Percentiles rank a stretch among this genome's conserved stretches.
These are phyloP conservation scores for Drosophila birchii DNA, from an alignment of 2,888 invertebrate genomes.

Conservation along the genomic window DNA sequence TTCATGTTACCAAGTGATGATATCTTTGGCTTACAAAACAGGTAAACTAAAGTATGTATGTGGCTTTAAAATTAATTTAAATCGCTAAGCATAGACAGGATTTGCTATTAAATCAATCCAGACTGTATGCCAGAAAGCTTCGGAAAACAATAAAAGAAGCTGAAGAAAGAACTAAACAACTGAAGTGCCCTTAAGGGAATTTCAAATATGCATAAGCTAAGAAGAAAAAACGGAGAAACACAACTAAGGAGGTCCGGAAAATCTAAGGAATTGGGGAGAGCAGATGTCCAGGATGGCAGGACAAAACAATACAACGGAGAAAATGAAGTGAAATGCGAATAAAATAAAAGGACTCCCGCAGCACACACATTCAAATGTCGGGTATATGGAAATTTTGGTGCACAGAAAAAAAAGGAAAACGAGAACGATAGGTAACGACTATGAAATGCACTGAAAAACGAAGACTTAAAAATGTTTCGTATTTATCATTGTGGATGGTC, in stretches of 20 bases:
- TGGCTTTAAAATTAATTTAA: too few species aligned
- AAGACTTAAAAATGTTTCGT: not conserved
- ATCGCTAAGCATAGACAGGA: too few species aligned
- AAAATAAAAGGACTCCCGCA: conserved; percentile 68
- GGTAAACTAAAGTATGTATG: too few species aligned
- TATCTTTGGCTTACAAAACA: not conserved
- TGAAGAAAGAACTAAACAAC: conserved; percentile 53
- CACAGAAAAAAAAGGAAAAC: not conserved
- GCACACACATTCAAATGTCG: conserved; percentile 33
- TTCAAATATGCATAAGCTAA: conserved; percentile 76
- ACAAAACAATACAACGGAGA: conserved; percentile 51
- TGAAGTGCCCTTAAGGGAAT: conserved; percentile 79
- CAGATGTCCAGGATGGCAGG: conserved; percentile 29
- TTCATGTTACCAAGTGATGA: not conserved
- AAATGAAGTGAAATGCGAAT: conserved; percentile 73
- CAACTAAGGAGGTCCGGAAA: conserved; percentile 3
- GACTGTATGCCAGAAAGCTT: conserved; percentile 45
- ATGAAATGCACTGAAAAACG: not conserved
- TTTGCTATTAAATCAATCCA: not conserved
- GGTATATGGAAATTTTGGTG: conserved; percentile 10
- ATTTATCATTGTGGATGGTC: not conserved
- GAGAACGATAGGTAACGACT: conserved; percentile 4
- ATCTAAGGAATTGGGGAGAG: not conserved
- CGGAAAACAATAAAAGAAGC: conserved; percentile 44
- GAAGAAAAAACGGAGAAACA: conserved; percentile 23